phyloP scores from a whole-genome alignment of 2,888 invertebrate species.

The Oligia latruncula region DNA sequence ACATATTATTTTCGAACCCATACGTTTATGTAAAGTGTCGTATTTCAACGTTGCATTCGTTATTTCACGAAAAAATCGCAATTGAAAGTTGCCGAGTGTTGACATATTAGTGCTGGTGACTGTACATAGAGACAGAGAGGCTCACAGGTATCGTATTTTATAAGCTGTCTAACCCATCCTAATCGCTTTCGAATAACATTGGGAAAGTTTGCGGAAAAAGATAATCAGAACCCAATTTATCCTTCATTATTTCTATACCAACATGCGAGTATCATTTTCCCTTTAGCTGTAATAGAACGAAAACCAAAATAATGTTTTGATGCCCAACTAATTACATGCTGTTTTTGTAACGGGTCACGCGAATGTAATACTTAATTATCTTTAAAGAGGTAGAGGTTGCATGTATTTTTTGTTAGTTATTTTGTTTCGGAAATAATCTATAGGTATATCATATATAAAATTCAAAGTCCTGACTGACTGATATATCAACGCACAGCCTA shows the following conservation, averaged over 20 bases:
- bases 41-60: too few relatives aligned
- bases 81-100: too few relatives aligned
- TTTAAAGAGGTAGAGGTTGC: not conserved
- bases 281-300: slow-evolving; percentile 7
- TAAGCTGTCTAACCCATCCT: slow-evolving; percentile 7
- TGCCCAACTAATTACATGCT: slow-evolving; percentile 37
- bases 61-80: too few relatives aligned
- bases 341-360: slow-evolving; percentile 29
- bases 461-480: too few relatives aligned
- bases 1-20: too few relatives aligned
- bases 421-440: not conserved
- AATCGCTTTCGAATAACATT: slow-evolving; percentile 33
- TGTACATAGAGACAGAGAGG: not conserved
- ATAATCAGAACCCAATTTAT: slow-evolving; percentile 38
- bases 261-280: slow-evolving; percentile 38
- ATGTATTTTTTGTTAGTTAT: not conserved
- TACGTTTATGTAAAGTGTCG: too few relatives aligned
- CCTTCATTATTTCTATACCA: slow-evolving; percentile 55
- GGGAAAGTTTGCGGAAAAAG: slow-evolving; percentile 19
- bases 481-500: too few relatives aligned
- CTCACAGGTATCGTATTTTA: not conserved
- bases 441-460: too few relatives aligned
- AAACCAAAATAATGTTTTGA: slow-evolving; percentile 33
- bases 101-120: too few relatives aligned
- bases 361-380: slow-evolving; percentile 11